phyloP scores from a whole-genome alignment of 2,797 vertebrate species.

The Falco columbarius region DNA sequence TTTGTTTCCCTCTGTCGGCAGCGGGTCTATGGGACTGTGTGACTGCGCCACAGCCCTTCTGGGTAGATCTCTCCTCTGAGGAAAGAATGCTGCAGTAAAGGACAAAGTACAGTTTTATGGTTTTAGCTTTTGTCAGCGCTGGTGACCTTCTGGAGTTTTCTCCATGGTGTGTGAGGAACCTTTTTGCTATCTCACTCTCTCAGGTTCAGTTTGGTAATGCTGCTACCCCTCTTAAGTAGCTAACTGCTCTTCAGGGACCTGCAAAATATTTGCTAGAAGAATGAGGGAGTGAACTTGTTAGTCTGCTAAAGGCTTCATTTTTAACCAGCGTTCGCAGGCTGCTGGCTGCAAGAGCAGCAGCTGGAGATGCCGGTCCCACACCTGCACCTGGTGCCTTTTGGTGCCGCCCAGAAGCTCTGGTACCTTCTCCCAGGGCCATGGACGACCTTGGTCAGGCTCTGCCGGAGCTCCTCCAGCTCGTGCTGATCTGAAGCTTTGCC shows the following conservation, averaged over 20 bases:
- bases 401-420: background rate
- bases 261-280: background rate
- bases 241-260: background rate
- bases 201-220: background rate
- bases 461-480: background rate
- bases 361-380: background rate
- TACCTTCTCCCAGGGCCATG: background rate
- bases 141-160: background rate
- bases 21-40: background rate
- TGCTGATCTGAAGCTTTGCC: background rate
- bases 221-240: background rate
- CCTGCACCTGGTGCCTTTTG: fast-evolving
- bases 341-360: background rate
- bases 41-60: fast-evolving
- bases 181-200: background rate
- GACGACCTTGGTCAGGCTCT: background rate
- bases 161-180: background rate
- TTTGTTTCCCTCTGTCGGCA: background rate
- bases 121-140: background rate
- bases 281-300: background rate
- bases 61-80: background rate
- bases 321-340: background rate
- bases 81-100: background rate
- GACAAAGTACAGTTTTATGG: background rate
- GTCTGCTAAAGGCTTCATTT: background rate